These are phyloP conservation scores for Anthoscopus minutus DNA, from an alignment of 2,113 vertebrate species.

Conservation along the genomic window DNA sequence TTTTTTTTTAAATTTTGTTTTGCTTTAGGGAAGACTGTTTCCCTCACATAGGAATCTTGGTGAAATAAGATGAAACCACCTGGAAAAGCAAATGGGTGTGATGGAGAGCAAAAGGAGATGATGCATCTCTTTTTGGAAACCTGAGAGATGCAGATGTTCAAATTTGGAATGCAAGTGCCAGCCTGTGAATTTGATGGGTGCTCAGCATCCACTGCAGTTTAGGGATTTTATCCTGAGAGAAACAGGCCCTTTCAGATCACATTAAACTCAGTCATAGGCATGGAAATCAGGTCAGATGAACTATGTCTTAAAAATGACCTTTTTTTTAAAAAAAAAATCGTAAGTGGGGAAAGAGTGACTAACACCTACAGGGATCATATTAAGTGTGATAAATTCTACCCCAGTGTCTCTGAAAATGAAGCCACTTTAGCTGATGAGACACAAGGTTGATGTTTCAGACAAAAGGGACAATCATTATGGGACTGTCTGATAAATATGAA, in stretches of 20 bases:
- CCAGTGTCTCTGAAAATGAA: neutral
- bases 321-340: neutral
- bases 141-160: neutral
- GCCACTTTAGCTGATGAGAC: neutral
- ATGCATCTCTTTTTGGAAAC: neutral
- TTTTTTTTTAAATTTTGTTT: neutral
- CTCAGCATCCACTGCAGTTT: neutral
- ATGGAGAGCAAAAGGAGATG: neutral
- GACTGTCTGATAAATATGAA: neutral
- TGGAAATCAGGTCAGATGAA: neutral
- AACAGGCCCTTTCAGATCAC: neutral
- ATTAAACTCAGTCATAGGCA: neutral
- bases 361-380: neutral
- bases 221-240: neutral
- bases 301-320: neutral
- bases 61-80: neutral
- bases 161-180: neutral
- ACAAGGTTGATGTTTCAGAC: neutral
- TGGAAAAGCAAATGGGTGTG: neutral
- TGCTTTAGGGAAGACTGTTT: neutral
- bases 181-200: neutral
- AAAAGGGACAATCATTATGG: neutral
- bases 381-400: neutral
- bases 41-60: neutral
- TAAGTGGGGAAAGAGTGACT: neutral